A percentile compares a stretch with the other conserved stretches of the same genome.
phyloP scores from a whole-genome alignment of 2,113 vertebrate species.

The Myotis yumanensis region DNA sequence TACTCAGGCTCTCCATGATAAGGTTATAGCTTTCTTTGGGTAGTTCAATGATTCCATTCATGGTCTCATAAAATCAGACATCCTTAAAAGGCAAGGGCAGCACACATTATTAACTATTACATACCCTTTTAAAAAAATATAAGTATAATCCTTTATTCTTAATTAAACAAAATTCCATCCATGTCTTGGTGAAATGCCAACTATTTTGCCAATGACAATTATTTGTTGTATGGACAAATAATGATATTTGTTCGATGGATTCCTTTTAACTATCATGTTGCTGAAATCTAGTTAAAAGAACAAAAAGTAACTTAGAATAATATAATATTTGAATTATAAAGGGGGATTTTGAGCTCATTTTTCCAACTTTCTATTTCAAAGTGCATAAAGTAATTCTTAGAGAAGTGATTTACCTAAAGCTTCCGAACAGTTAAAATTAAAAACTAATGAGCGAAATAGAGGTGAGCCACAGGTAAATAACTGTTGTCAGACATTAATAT shows the following conservation, averaged over 20 bases:
- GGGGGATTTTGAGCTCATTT: not conserved
- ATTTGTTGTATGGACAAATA: not conserved
- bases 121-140: not conserved
- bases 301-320: not conserved
- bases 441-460: not conserved
- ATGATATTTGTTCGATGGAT: not conserved
- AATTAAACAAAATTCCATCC: not conserved
- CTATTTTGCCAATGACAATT: not conserved
- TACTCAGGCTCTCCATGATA: not conserved
- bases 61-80: conserved; percentile 20
- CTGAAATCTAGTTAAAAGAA: conserved; percentile 20
- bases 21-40: not conserved
- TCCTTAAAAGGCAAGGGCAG: not conserved
- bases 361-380: conserved; percentile 36
- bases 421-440: not conserved
- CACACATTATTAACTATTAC: not conserved
- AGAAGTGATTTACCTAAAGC: not conserved
- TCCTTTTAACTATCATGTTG: not conserved
- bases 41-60: not conserved
- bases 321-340: not conserved
- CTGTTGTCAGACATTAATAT: not conserved
- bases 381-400: not conserved
- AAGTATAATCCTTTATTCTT: conserved; percentile 15
- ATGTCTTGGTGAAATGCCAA: conserved; percentile 16
- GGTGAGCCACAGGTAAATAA: not conserved